Evolutionary conservation across 2,797 vertebrate genomes (phyloP).

Genomic region (Premnoplex brunnescens): DNA sequence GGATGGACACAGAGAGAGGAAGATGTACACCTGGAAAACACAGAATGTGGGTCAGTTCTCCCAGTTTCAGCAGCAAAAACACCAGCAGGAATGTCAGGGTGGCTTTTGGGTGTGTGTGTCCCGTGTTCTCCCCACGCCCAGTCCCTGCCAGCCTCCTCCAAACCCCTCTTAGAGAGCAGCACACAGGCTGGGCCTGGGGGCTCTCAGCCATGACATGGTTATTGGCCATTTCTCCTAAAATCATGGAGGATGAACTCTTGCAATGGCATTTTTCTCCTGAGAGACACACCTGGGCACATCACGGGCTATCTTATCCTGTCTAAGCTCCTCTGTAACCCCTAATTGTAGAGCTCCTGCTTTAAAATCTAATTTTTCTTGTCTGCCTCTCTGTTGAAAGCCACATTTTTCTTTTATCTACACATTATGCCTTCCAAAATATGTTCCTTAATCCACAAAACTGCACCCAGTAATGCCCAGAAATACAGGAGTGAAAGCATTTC

Average conservation of each 20-base stretch:
- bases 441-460: not conserved
- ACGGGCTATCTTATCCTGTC: rapidly evolving
- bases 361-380: not conserved
- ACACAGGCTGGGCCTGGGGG: not conserved
- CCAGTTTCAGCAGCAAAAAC: not conserved
- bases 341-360: not conserved
- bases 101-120: not conserved
- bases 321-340: not conserved
- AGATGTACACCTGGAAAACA: not conserved
- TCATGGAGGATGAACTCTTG: rapidly evolving
- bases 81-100: not conserved
- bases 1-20: slow-evolving; percentile 40
- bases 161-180: not conserved
- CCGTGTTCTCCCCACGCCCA: rapidly evolving
- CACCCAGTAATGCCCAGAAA: not conserved
- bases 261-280: not conserved
- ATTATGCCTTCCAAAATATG: not conserved
- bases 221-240: not conserved
- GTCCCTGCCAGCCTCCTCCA: not conserved
- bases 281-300: not conserved
- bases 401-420: not conserved
- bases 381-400: not conserved
- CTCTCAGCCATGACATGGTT: not conserved
- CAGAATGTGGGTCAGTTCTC: slow-evolving; percentile 1
- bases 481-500: not conserved